These are phyloP conservation scores for Microctenopoma stevenorrisi DNA, from an alignment of 2,797 vertebrate genomes.

Conservation along the genomic window DNA sequence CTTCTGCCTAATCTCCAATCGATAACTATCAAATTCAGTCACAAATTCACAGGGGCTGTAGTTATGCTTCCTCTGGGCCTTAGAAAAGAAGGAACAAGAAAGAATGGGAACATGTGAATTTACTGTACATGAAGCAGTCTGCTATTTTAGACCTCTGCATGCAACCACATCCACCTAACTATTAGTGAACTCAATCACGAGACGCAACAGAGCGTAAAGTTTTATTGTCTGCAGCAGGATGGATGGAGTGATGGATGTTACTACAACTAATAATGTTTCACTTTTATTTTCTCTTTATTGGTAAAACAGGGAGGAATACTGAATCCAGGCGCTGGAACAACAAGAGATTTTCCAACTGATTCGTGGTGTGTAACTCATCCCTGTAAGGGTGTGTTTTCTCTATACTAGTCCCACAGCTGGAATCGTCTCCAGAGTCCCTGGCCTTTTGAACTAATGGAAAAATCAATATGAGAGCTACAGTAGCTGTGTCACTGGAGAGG, in stretches of 20 bases:
- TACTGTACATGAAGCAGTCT: neutral
- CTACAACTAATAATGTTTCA: constrained; percentile 63
- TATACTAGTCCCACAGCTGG: constrained; percentile 45
- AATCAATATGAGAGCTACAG: constrained; percentile 26
- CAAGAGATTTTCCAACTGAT: constrained; percentile 61
- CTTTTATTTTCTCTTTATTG: constrained; percentile 54
- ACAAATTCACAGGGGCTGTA: neutral
- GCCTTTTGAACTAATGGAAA: constrained; percentile 31
- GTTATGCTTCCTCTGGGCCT: neutral
- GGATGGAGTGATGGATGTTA: constrained; percentile 32
- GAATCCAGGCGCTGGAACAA: constrained; percentile 56
- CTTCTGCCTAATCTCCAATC: neutral
- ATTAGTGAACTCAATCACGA: constrained; percentile 3
- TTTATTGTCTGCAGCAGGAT: constrained; percentile 50
- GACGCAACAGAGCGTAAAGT: constrained; percentile 30
- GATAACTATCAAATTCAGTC: neutral
- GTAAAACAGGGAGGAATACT: constrained; percentile 60
- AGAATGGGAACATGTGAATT: neutral
- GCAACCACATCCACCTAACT: neutral
- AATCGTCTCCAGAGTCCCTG: constrained; percentile 39
- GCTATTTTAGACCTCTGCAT: neutral
- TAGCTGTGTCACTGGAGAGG: constrained; percentile 16
- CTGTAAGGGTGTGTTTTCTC: constrained; percentile 59
- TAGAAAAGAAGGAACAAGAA: neutral
- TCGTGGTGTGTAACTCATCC: constrained; percentile 68